These are phyloP conservation scores for Temnothorax ravouxi DNA, from an alignment of 2,888 invertebrate species.

Conservation along the genomic window DNA sequence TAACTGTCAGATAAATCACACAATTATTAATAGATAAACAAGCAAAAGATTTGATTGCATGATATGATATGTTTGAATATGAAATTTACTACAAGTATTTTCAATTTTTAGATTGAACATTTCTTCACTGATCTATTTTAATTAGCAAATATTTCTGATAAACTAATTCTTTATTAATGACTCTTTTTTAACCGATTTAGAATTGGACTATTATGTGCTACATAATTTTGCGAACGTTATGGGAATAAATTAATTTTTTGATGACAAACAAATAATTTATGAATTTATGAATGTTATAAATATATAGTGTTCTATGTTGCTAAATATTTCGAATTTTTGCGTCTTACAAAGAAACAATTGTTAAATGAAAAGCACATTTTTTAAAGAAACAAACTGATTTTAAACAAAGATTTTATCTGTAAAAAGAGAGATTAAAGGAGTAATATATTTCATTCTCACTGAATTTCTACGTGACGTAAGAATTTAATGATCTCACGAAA, in stretches of 20 bases:
- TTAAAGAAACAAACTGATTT: neutral
- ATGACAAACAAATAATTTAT: neutral
- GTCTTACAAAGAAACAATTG: neutral
- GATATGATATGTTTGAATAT: conserved; percentile 4
- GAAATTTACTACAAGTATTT: neutral
- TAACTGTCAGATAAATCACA: neutral
- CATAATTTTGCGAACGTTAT: neutral
- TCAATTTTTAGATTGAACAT: neutral
- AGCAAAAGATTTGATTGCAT: conserved; percentile 6
- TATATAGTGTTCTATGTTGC: neutral
- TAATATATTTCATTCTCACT: neutral
- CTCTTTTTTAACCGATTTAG: neutral
- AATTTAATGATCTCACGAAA: conserved; percentile 25
- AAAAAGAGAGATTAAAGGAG: neutral
- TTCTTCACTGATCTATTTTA: neutral
- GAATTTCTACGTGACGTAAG: neutral
- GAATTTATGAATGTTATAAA: neutral
- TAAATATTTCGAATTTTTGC: neutral
- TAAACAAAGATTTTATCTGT: neutral
- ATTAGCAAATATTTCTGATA: neutral
- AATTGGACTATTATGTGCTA: neutral
- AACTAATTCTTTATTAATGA: neutral
- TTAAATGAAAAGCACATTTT: neutral
- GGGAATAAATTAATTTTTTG: neutral
- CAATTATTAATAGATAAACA: neutral